Evolutionary conservation across 2,113 vertebrate species (phyloP).

Genomic region (Pavo muticus): DNA sequence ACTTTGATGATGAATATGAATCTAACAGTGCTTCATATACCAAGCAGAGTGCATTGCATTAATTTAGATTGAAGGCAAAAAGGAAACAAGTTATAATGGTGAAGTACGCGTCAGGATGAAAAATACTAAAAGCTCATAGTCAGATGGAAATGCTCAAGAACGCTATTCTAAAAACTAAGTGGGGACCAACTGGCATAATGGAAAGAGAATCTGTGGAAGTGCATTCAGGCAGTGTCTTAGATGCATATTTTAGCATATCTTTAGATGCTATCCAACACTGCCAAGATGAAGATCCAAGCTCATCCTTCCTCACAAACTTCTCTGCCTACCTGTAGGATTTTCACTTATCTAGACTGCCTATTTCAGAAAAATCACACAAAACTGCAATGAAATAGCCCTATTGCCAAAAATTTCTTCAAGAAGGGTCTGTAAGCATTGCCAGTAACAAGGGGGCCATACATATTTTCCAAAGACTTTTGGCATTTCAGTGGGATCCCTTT

Average conservation of each 20-base stretch:
- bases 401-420: constrained; percentile 19
- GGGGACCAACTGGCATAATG: not conserved
- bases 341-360: not conserved
- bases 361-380: not conserved
- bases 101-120: not conserved
- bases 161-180: not conserved
- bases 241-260: not conserved
- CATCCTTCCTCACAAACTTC: not conserved
- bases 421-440: not conserved
- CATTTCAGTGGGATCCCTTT: constrained; percentile 30
- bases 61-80: constrained; percentile 12
- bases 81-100: not conserved
- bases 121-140: not conserved
- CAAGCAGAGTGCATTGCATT: not conserved
- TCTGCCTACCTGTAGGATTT: not conserved
- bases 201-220: not conserved
- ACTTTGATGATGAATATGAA: not conserved
- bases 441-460: not conserved
- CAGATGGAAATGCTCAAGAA: constrained; percentile 36
- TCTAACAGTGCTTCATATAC: not conserved
- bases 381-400: not conserved
- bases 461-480: constrained; percentile 57
- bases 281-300: not conserved
- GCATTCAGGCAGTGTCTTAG: not conserved
- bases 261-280: not conserved